phyloP scores from a whole-genome alignment of 2,113 vertebrate species.

The Echinops telfairi region DNA sequence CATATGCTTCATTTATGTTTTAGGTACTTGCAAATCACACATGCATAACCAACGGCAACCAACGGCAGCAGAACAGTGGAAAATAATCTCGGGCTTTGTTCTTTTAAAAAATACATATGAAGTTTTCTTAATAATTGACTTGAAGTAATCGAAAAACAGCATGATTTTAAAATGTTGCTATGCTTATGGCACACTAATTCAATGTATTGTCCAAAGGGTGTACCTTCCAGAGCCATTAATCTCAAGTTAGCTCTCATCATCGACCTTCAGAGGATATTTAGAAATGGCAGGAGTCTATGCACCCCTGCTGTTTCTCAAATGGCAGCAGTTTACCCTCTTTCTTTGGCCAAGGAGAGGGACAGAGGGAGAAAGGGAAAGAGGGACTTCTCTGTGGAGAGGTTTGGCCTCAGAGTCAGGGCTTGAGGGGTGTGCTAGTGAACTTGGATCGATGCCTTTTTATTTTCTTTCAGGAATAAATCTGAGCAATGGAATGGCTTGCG shows the following conservation, averaged over 20 bases:
- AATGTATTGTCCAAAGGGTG: slow-evolving; percentile 47
- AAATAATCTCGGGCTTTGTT: slow-evolving; percentile 61
- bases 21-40: slow-evolving; percentile 50
- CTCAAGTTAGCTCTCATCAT: slow-evolving; percentile 56
- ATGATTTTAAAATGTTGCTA: background rate
- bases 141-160: rapidly evolving
- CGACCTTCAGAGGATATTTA: slow-evolving; percentile 56
- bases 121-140: background rate
- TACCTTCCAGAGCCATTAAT: slow-evolving; percentile 29
- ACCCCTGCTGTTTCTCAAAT: slow-evolving; percentile 53
- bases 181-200: slow-evolving; percentile 41
- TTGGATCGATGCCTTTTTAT: slow-evolving; percentile 83
- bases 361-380: slow-evolving; percentile 36
- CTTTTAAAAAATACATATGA: slow-evolving; percentile 38
- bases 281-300: slow-evolving; percentile 46
- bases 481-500: slow-evolving; percentile 77
- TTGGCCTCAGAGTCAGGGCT: slow-evolving; percentile 75
- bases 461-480: slow-evolving; percentile 86
- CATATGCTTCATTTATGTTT: slow-evolving; percentile 67
- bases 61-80: background rate
- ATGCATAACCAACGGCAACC: background rate
- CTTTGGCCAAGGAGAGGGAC: slow-evolving; percentile 33
- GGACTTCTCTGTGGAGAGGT: slow-evolving; percentile 66
- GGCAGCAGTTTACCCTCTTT: slow-evolving; percentile 46
- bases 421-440: slow-evolving; percentile 70